Conservation (phyloP, 2,113 vertebrate genomes). For the Leptocoma aspasia region DNA sequence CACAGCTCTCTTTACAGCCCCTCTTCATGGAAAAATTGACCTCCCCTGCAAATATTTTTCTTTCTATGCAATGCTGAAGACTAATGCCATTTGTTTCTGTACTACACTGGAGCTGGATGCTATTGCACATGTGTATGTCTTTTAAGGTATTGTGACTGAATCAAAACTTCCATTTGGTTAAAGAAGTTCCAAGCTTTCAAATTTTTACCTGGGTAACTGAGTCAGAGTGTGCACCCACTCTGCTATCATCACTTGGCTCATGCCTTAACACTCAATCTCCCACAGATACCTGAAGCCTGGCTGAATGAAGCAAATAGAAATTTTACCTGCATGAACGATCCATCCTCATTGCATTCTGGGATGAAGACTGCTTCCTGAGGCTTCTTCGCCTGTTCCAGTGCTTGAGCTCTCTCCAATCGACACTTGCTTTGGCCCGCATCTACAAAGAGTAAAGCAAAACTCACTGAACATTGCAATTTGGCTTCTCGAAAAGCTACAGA, state of each 20-base stretch:
- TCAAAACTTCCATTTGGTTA: neutral
- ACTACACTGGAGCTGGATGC: neutral
- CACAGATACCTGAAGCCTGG: neutral
- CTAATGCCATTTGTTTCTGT: neutral
- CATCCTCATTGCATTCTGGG: constrained; percentile 94
- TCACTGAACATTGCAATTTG: neutral
- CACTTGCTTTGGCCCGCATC: constrained; percentile 94
- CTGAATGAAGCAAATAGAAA: neutral
- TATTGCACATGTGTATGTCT: neutral
- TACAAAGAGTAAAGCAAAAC: constrained; percentile 51
- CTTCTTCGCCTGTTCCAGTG: constrained; percentile 87
- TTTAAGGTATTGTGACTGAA: neutral
- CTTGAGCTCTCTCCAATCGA: constrained; percentile 86
- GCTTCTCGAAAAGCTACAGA: neutral
- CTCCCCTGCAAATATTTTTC: neutral
- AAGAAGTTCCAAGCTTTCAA: neutral
- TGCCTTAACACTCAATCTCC: neutral
- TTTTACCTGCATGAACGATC: constrained; percentile 92
- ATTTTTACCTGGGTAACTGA: neutral
- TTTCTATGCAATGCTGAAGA: neutral
- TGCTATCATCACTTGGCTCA: neutral
- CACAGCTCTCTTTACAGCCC: neutral
- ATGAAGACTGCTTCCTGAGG: constrained; percentile 95
- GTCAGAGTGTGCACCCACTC: too few relatives aligned
- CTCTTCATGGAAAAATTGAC: neutral